A percentile compares a stretch with the other conserved stretches of the same genome.
Evolutionary conservation across 2,888 invertebrate genomes (phyloP).

Genomic region (Ptilodon capucinus): DNA sequence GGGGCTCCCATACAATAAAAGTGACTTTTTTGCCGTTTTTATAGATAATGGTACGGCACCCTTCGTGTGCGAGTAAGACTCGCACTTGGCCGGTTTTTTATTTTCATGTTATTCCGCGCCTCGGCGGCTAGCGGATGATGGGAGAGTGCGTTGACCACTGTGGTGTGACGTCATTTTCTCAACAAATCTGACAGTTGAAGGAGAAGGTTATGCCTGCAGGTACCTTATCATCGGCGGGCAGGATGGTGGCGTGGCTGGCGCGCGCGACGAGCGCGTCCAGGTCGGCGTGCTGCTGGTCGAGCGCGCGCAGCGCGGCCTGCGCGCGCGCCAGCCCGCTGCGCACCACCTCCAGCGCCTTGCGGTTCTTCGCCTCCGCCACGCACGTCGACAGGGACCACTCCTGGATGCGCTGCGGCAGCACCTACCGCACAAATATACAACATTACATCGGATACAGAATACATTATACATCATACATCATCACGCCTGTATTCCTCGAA

Average conservation of each 20-base stretch:
- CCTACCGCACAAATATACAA: conserved; percentile 64
- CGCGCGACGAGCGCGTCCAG: conserved; percentile 91
- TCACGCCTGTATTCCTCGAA: too few species aligned
- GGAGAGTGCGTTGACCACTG: too few species aligned
- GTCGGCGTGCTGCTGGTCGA: conserved; percentile 89
- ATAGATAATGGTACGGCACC: too few species aligned
- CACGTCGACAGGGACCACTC: conserved; percentile 96
- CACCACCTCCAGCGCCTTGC: conserved; percentile 86
- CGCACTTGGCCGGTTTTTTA: too few species aligned
- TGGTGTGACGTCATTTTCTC: too few species aligned
- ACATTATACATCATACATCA: too few species aligned
- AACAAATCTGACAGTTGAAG: background rate
- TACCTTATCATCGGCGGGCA: conserved; percentile 82
- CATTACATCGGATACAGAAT: too few species aligned
- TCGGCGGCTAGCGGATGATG: too few species aligned
- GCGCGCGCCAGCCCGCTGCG: conserved; percentile 91
- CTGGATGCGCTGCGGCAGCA: conserved; percentile 94
- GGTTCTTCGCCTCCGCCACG: conserved; percentile 92
- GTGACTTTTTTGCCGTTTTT: too few species aligned
- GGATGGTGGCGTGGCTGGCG: conserved; percentile 85
- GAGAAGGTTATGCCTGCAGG: background rate
- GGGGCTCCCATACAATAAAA: too few species aligned
- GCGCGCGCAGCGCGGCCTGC: conserved; percentile 88
- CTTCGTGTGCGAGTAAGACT: too few species aligned
- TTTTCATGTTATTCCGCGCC: too few species aligned